Evolutionary conservation across 2,113 vertebrate species (phyloP), one percentile per base, ranked within the genome.

Genomic region (Phalacrocorax brasilianus): DNA sequence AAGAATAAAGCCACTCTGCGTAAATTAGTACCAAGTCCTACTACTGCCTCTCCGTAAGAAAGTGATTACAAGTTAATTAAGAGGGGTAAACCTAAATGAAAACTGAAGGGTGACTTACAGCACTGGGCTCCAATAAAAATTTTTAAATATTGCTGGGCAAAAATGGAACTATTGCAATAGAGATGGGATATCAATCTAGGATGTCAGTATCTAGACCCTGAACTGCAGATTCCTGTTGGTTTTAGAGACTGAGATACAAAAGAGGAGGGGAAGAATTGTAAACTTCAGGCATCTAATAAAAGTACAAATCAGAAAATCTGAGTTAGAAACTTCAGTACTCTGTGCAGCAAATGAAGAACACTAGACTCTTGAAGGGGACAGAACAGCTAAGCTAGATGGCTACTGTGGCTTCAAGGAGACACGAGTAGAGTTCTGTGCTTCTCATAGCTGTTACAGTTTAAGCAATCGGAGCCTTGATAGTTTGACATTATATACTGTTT

Each of bases 61-160:
- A 76, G 50, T 67, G 40, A 92, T 95, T 96, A 82, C 66, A 83
- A 92, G 87, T 93, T 95, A 89, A 95, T 95, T 91, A 88, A 85
- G 75, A 88, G 80, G 77, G 91, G 95, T 80, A 89, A 95, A 87
- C 74, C 38, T 85, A 89, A 76, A 91, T 70, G 55, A 92, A 92
- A 92, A 80, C 62, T 74, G 71, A 92, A 82, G 47, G 63, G 59
- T 94, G 71, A 85, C 62, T 94, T 92, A 58, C 14, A 71, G 89
- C 42, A 91, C 50, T 38, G 56, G 50, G 28, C 45, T 94, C 35
- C 45, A 50, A 3, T 70, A 93, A 87, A 28, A 66, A 8, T 47
- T 93, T 88, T 93, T 73, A 89, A 88, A 70, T 77, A 71, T 38
- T 78, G 59, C 67, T 47, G 73, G 65, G 27, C 77, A 89, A 85